Base-by-base conservation (phyloP, 2,113 vertebrate species). In the Struthidea cinerea region DNA sequence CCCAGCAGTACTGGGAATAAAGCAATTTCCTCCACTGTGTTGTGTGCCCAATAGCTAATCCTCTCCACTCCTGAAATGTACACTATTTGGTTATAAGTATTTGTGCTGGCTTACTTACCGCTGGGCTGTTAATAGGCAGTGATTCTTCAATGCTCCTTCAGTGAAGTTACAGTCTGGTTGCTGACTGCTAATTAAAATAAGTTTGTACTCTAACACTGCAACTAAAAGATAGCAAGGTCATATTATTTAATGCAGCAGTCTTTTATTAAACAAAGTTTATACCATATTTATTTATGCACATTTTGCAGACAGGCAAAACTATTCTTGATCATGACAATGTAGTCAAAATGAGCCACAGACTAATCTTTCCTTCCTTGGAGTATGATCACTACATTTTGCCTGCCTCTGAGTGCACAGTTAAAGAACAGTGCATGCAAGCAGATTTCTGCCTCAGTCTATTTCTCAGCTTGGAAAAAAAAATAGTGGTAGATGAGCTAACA, bases 81-180 rank as follows among this genome's bases (percentile, higher is more conserved):
- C 98, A 98, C 98, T 98, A 98, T 98, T 98, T 98, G 98, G 98
- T 98, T 98, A 98, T 98, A 98, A 98, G 98, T 98, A 98, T 98
- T 98, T 98, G 98, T 98, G 97, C 98, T 97, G 97, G 96, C 98
- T 98, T 98, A 98, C 98, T 98, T 98, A 98, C 98, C 97, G 98
- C 98, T 98, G 98, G 96, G 98, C 96, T 98, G 98, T 98, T 98
- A 98, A 98, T 98, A 98, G 98, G 97, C 98, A 98, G 98, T 97
- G 98, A 98, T 98, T 98, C 98, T 98, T 98, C 98, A 98, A 97
- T 98, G 97, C 97, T 98, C 97, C 98, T 98, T 98, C 98, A 98
- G 98, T 96, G 98, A 98, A 98, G 98, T 98, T 98, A 98, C 98
- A 98, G 98, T 98, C 97, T 98, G 98, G 98, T 98, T 98, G 97